Conservation (phyloP, 1,140 invertebrate genomes). For the Platyura marginata region DNA sequence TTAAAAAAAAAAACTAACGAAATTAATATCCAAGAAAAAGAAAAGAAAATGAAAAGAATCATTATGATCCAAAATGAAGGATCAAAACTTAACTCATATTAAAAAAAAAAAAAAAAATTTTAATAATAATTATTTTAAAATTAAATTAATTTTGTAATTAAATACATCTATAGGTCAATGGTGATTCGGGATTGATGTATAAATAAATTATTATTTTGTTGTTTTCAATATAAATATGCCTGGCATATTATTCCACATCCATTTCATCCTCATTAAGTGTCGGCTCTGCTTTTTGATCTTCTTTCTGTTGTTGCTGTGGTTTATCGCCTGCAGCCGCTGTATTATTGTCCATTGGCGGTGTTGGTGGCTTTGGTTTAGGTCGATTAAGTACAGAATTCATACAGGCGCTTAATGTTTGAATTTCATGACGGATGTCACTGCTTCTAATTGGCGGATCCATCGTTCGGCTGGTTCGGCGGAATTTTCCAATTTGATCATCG, state of each 20-base stretch:
- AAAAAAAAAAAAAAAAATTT: too few species aligned
- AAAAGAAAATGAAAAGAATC: too few species aligned
- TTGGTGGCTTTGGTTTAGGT: conserved; percentile 23
- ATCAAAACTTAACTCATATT: too few species aligned
- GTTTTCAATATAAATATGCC: neutral
- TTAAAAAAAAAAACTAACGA: too few species aligned
- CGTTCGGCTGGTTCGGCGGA: conserved; percentile 37
- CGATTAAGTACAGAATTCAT: conserved; percentile 24
- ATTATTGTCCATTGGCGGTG: conserved; percentile 6
- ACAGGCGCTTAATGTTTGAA: conserved; percentile 26
- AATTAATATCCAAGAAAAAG: too few species aligned
- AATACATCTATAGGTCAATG: too few species aligned
- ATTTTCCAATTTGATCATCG: conserved; percentile 42
- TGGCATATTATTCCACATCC: conserved; percentile 1
- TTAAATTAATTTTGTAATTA: too few species aligned
- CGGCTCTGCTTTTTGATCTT: neutral
- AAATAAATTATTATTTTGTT: neutral
- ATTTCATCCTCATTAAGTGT: neutral
- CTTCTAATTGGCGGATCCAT: conserved; percentile 51
- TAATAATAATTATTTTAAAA: too few species aligned
- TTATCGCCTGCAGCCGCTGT: neutral
- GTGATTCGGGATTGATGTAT: too few species aligned
- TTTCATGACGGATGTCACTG: conserved; percentile 54
- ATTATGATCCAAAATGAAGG: too few species aligned
- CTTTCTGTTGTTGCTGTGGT: neutral